Evolutionary conservation across 1,140 invertebrate species (phyloP), one percentile per base, ranked within the genome.

Genomic region (Diabrotica undecimpunctata): DNA sequence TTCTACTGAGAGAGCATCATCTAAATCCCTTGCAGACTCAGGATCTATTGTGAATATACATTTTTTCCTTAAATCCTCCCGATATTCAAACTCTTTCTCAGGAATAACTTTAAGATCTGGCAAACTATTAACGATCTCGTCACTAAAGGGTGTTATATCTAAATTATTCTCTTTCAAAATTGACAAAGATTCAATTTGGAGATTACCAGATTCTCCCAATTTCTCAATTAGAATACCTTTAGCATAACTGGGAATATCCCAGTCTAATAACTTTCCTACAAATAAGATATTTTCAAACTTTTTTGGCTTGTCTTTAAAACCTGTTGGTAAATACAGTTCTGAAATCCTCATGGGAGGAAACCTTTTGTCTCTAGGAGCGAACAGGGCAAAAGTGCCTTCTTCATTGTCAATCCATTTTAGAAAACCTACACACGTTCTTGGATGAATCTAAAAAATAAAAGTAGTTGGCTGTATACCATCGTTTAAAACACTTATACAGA

Each of bases 41-140:
- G 95, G 95, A 84, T 97, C 95, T 67, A 98, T 96, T 2, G 95
- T 95, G 73, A 97, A 96, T 36, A 97, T 81, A 75, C 93, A 96
- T 54, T 88, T 78, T 14, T 88, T 81, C 10, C 93, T 85, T 70
- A 93, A 88, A 79, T 96, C 93, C 72, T 86, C 81, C 54, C 94
- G 82, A 37, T 82, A 75, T 35, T 76, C 66, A 11, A 90, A 75
- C 78, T 93, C 90, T 66, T 84, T 78, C 39, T 81, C 76, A 9
- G 86, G 83, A 37, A 88, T 85, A 2, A 76, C 79, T 68, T 86
- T 64, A 11, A 73, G 65, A 67, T 73, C 71, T 53, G 82, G 88
- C 66, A 91, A 81, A 67, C 82, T 84, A 67, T 84, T 66, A 51
- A 83, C 77, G 5, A 87, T 79, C 67, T 86, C 78, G 0, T 84